Conservation (phyloP, 2,888 invertebrate genomes). For the Leptinotarsa rubiginosa region DNA sequence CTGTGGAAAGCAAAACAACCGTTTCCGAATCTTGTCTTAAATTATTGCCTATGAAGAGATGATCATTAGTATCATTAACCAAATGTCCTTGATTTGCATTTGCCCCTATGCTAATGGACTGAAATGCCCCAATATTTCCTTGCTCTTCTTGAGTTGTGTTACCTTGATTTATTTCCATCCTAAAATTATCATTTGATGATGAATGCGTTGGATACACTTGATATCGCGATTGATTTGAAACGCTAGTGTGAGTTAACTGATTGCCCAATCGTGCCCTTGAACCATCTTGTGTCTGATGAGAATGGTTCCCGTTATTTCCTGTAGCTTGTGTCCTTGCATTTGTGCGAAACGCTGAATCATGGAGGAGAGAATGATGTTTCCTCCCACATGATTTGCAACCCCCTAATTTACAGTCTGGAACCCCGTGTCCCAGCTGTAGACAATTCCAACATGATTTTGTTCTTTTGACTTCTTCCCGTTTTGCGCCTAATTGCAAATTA, state of each 20-base stretch:
- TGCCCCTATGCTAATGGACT: conserved; percentile 8
- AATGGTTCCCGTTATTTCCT: neutral
- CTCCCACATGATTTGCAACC: conserved; percentile 22
- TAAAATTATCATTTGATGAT: too few relatives aligned
- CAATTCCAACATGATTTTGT: conserved; percentile 21
- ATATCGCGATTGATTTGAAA: too few relatives aligned
- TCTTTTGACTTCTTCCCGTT: neutral
- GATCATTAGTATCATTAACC: conserved; percentile 21
- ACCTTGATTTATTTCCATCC: too few relatives aligned
- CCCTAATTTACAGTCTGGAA: neutral
- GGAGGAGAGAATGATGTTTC: neutral
- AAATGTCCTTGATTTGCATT: conserved; percentile 13
- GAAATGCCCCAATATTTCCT: conserved; percentile 33
- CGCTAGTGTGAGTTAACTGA: too few relatives aligned
- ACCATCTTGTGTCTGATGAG: neutral
- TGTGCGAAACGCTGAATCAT: neutral
- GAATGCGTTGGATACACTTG: too few relatives aligned
- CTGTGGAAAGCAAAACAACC: conserved; percentile 21
- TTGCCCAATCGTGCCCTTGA: neutral
- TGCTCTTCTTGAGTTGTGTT: conserved; percentile 8
- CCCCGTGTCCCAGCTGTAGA: neutral
- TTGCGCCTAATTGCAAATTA: conserved; percentile 2
- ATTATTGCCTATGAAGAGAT: neutral
- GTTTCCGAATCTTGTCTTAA: neutral
- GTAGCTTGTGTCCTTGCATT: neutral